Percentiles rank a stretch among this genome's conserved stretches.
Conservation (phyloP, 2,797 vertebrate genomes). For the Sitta carolinensis region DNA sequence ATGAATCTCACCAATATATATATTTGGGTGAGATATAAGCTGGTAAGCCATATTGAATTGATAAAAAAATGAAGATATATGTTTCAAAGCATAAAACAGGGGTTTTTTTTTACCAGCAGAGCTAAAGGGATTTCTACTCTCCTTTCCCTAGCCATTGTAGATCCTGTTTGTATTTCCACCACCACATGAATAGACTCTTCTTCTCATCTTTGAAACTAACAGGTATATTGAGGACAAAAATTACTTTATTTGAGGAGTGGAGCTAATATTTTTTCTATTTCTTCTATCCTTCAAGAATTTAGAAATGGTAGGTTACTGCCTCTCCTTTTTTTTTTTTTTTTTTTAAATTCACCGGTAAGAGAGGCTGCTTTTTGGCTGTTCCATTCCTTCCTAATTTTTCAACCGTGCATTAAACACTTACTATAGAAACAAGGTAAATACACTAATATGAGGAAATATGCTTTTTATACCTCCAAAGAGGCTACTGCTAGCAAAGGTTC, state of each 20-base stretch:
- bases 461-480: background rate
- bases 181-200: background rate
- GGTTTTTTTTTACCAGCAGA: background rate
- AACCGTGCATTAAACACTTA: background rate
- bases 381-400: background rate
- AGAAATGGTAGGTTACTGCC: background rate
- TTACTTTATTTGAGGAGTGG: background rate
- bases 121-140: background rate
- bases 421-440: background rate
- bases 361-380: background rate
- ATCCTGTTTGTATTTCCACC: background rate
- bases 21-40: background rate
- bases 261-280: background rate
- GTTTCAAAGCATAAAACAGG: background rate
- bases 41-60: background rate
- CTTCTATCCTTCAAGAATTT: background rate
- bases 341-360: background rate
- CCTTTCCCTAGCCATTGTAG: background rate
- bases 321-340: background rate
- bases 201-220: constrained; percentile 19
- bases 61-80: background rate
- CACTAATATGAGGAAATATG: background rate
- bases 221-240: background rate
- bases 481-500: background rate
- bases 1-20: background rate